Evolutionary conservation across 35 echinoderm and acorn worm genomes (phyloP).

Genomic region (Stichopus chloronotus): DNA sequence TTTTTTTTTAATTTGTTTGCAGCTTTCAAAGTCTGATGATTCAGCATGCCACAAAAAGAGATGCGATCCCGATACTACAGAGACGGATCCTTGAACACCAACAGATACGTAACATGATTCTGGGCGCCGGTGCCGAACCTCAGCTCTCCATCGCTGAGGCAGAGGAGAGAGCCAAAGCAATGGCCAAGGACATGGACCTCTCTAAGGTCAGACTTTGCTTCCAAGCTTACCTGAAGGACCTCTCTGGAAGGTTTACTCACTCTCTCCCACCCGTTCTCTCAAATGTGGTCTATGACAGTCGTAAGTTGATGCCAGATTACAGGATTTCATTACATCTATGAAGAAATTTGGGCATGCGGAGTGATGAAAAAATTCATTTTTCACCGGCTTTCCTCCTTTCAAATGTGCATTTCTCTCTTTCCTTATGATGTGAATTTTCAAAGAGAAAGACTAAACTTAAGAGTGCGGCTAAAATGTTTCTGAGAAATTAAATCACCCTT

Average conservation of each 20-base stretch:
- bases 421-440: too few species aligned
- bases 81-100: slow-evolving; percentile 78
- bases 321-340: background rate
- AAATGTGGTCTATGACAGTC: slow-evolving; percentile 63
- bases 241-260: slow-evolving; percentile 44
- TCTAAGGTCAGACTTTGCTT: slow-evolving; percentile 75
- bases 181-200: slow-evolving; percentile 78
- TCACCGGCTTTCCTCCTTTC: too few species aligned
- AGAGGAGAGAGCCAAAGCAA: slow-evolving; percentile 32
- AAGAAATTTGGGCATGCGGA: too few species aligned
- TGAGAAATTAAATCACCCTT: too few species aligned
- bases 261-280: slow-evolving; percentile 67
- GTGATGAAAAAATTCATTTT: too few species aligned
- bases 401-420: too few species aligned
- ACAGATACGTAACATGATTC: slow-evolving; percentile 47
- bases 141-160: slow-evolving; percentile 49
- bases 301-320: slow-evolving; percentile 49
- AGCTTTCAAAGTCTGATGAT: slow-evolving; percentile 96
- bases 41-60: slow-evolving; percentile 86
- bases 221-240: slow-evolving; percentile 69
- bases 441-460: too few species aligned
- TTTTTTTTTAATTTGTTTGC: background rate
- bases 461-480: too few species aligned
- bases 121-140: slow-evolving; percentile 6
- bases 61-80: slow-evolving; percentile 75